Percentiles rank a stretch among this genome's conserved stretches.
These are phyloP conservation scores for Trichogramma evanescens DNA, from an alignment of 2,888 invertebrate genomes.

Conservation along the genomic window DNA sequence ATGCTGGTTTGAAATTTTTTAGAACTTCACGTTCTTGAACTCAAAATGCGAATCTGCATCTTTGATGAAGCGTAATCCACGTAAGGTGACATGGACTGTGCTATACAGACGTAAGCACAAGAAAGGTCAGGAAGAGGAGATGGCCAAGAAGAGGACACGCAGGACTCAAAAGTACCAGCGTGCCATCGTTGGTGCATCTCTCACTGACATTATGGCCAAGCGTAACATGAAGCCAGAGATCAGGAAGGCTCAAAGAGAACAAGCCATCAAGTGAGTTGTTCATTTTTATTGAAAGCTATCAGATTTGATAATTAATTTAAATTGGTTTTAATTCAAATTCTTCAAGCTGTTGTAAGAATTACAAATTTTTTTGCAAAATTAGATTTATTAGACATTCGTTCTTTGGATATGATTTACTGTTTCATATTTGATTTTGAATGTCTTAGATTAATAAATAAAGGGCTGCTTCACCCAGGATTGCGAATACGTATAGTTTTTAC, in stretches of 20 bases:
- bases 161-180: conserved; percentile 94
- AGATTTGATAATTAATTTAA: neutral
- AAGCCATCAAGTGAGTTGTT: conserved; percentile 81
- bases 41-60: conserved; percentile 96
- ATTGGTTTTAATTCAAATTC: too few relatives aligned
- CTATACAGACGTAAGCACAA: conserved; percentile 99
- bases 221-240: conserved; percentile 99
- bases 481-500: conserved; percentile 18
- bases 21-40: conserved; percentile 94
- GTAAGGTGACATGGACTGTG: conserved; percentile 99
- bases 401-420: conserved; percentile 30
- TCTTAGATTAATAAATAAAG: conserved; percentile 38
- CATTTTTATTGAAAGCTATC: conserved; percentile 2
- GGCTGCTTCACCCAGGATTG: conserved; percentile 45
- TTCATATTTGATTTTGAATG: conserved; percentile 39
- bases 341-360: too few relatives aligned
- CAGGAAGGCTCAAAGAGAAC: conserved; percentile 95
- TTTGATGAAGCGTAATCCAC: conserved; percentile 96
- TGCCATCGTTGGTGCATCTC: conserved; percentile 95
- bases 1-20: conserved; percentile 37
- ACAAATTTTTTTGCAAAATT: too few relatives aligned
- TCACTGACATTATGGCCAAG: conserved; percentile 97
- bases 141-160: conserved; percentile 88
- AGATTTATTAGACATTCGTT: conserved; percentile 39
- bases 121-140: conserved; percentile 97